Percentiles rank a stretch among this genome's conserved stretches.
Conservation (phyloP, 2,888 invertebrate species). For the Ptilodon capucinus region DNA sequence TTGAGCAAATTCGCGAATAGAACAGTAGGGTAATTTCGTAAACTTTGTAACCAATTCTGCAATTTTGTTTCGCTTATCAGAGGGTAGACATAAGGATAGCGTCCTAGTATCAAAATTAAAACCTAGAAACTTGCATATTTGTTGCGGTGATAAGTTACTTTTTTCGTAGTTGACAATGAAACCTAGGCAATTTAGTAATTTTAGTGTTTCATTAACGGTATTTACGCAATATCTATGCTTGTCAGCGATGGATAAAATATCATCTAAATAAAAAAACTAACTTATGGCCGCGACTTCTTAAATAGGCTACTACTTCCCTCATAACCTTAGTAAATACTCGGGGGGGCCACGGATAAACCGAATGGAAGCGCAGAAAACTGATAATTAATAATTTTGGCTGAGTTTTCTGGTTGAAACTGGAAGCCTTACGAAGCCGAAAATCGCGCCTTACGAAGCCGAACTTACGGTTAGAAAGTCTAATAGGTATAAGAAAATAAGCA, state of each 20-base stretch:
- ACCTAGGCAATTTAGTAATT: not conserved
- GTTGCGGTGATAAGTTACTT: not conserved
- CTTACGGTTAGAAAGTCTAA: no score
- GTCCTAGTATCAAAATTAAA: not conserved
- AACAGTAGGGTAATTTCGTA: no score
- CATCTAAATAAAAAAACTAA: not conserved
- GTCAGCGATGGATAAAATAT: not conserved
- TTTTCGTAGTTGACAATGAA: not conserved
- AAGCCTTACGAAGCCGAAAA: no score
- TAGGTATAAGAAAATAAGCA: slow-evolving; percentile 4
- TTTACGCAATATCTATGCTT: not conserved
- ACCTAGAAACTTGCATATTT: not conserved
- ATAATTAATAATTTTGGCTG: no score
- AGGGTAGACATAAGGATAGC: not conserved
- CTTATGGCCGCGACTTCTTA: not conserved
- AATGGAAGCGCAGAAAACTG: not conserved
- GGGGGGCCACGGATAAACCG: not conserved
- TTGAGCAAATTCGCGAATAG: not conserved
- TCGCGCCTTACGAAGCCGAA: no score
- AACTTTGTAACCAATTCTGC: no score
- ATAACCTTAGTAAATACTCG: not conserved
- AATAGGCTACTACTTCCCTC: not conserved
- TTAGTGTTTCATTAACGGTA: not conserved
- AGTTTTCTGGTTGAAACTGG: no score
- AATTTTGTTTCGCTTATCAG: not conserved